A percentile compares a stretch with the other conserved stretches of the same genome.
Conservation (phyloP, 2,888 invertebrate genomes). For the Hylaea fasciaria region DNA sequence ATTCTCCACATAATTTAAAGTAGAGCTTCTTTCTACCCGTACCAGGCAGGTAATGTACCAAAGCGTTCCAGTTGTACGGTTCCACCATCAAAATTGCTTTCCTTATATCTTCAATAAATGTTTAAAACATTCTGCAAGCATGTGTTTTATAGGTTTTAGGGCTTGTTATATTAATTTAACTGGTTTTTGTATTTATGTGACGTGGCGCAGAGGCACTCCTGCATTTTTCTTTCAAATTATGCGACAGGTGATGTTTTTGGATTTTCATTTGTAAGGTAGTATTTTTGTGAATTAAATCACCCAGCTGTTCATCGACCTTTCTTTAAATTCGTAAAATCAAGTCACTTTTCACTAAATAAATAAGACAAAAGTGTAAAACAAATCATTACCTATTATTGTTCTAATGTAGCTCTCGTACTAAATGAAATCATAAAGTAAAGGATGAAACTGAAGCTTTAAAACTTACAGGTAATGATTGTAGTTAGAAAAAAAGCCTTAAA, state of each 20-base stretch:
- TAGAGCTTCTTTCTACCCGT: constrained; percentile 54
- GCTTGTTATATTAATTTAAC: constrained; percentile 80
- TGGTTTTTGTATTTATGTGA: constrained; percentile 55
- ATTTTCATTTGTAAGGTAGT: background rate
- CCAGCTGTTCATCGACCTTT: no score
- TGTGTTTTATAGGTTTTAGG: constrained; percentile 81
- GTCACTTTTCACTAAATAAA: no score
- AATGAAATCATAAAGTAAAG: no score
- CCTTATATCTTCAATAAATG: constrained; percentile 80
- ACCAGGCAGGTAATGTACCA: constrained; percentile 60
- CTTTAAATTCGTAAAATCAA: no score
- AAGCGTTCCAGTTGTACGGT: constrained; percentile 71
- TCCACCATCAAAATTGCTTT: constrained; percentile 79
- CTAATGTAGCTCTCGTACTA: no score
- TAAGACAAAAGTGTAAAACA: no score
- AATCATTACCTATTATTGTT: no score
- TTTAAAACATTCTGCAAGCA: constrained; percentile 81
- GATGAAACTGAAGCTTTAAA: no score
- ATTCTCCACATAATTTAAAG: constrained; percentile 13
- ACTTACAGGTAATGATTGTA: no score
- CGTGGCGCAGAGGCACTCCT: constrained; percentile 15
- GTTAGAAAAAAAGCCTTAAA: no score
- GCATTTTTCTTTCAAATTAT: constrained; percentile 26
- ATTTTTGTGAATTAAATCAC: background rate
- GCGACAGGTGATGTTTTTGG: constrained; percentile 15